Evolutionary conservation across 2,797 vertebrate genomes (phyloP), one percentile per base, ranked within the genome.

Genomic region (Chelonia mydas): DNA sequence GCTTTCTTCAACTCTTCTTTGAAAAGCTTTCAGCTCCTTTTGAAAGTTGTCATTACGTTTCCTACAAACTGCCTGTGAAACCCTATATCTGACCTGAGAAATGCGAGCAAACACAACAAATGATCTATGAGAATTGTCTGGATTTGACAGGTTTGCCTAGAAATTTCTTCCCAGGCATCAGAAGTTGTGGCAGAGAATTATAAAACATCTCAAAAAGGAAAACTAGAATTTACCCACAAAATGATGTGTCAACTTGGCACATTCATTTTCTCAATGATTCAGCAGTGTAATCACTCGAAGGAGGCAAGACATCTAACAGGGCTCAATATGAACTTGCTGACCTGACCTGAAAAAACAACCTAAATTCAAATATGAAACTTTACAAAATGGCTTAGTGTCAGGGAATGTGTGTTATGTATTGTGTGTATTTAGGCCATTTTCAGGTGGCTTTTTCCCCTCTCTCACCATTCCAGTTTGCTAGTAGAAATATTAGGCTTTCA

Each of bases 171-270:
- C 1, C 88, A 31, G 21, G 10, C 9, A 91, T 78, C 59, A 83
- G 7, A 37, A 76, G 17, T 54, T 77, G 31, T 17, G 87, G 31
- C 23, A 76, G 45, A 76, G 41, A 76, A 47, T 65, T 83, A 27
- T 72, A 90, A 90, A 94, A 79, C 6, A 0, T 23, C 50, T 27
- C 65, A 25, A 86, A 91, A 95, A 68, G 2, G 61, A 68, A 90
- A 95, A 84, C 28, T 28, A 17, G 2, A 92, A 80, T 94, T 90
- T 86, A 90, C 54, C 90, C 33, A 87, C 9, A 80, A 81, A 89
- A 82, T 41, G 6, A 31, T 12, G 88, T 59, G 80, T 88, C 51
- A 86, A 47, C 8, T 11, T 86, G 61, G 87, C 31, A 83, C 0
- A 1, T 2, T 0, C 0, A 45, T 94, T 23, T 3, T 88, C 37